These are phyloP conservation scores for Orthosia gracilis DNA, from an alignment of 2,888 invertebrate species.

Conservation along the genomic window DNA sequence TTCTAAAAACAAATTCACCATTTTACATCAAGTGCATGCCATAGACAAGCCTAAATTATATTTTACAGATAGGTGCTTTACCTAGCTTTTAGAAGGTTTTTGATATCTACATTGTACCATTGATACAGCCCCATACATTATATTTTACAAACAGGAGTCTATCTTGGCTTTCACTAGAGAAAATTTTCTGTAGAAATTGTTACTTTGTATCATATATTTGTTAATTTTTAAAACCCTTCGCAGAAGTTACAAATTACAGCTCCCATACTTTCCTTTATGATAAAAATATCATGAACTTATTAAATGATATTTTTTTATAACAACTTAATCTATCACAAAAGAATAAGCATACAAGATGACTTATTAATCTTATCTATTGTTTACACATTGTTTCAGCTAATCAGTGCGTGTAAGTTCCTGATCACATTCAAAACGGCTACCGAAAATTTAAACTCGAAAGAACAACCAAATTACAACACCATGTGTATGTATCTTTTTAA, in stretches of 20 bases:
- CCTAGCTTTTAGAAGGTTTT: too few relatives aligned
- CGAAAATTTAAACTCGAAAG: slow-evolving; percentile 83
- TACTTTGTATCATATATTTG: too few relatives aligned
- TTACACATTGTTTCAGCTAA: slow-evolving; percentile 72
- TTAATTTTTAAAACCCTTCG: too few relatives aligned
- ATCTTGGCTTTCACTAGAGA: too few relatives aligned
- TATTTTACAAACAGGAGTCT: too few relatives aligned
- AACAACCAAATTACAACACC: slow-evolving; percentile 87
- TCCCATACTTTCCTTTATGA: too few relatives aligned
- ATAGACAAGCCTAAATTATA: not conserved
- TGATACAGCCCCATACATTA: too few relatives aligned
- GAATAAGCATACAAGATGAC: not conserved
- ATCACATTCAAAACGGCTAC: slow-evolving; percentile 83
- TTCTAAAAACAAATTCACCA: not conserved
- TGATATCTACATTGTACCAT: too few relatives aligned
- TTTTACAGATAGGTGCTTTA: too few relatives aligned
- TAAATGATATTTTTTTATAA: not conserved
- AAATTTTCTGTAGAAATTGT: too few relatives aligned
- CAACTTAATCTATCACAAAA: not conserved
- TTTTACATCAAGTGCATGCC: not conserved
- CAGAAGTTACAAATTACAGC: too few relatives aligned
- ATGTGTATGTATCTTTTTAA: slow-evolving; percentile 88
- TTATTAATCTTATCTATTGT: slow-evolving; percentile 8
- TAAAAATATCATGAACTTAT: not conserved
- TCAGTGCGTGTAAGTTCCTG: slow-evolving; percentile 71